phyloP scores from a whole-genome alignment of 2,888 invertebrate genomes.

The Clitarchus hookeri region DNA sequence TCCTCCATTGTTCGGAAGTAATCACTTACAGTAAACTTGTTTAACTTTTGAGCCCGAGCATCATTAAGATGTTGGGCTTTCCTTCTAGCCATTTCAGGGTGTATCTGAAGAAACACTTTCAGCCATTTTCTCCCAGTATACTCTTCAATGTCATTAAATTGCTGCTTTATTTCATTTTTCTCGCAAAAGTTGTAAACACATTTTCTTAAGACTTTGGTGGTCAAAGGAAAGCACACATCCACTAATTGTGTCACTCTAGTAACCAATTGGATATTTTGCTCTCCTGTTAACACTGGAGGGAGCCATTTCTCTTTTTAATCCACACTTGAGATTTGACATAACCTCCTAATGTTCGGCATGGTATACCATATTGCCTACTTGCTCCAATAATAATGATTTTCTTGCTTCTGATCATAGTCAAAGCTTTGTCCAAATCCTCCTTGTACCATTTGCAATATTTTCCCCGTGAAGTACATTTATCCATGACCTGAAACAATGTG shows the following conservation, averaged over 20 bases:
- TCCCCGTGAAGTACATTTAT: not conserved
- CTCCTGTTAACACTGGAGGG: not conserved
- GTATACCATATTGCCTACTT: not conserved
- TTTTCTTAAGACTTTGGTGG: not conserved
- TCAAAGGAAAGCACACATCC: not conserved
- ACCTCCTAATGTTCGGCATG: not conserved
- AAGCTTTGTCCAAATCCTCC: not conserved
- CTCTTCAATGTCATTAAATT: slow-evolving; percentile 18
- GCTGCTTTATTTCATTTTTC: not conserved
- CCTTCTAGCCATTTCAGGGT: slow-evolving; percentile 18
- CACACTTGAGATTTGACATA: not conserved
- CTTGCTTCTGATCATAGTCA: not conserved
- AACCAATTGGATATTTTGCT: not conserved
- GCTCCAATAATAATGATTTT: not conserved
- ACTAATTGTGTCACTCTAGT: not conserved
- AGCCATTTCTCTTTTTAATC: not conserved
- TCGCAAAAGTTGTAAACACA: not conserved
- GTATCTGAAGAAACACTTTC: not conserved
- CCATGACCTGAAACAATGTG: not conserved
- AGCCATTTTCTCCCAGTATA: slow-evolving; percentile 21
- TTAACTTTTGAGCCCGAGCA: slow-evolving; percentile 6
- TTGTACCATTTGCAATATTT: not conserved
- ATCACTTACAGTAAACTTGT: slow-evolving; percentile 22
- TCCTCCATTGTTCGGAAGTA: slow-evolving; percentile 26
- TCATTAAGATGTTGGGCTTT: slow-evolving; percentile 27